Evolutionary conservation across 2,888 invertebrate species (phyloP), one percentile per base, ranked within the genome.

Genomic region (Griposia aprilina): DNA sequence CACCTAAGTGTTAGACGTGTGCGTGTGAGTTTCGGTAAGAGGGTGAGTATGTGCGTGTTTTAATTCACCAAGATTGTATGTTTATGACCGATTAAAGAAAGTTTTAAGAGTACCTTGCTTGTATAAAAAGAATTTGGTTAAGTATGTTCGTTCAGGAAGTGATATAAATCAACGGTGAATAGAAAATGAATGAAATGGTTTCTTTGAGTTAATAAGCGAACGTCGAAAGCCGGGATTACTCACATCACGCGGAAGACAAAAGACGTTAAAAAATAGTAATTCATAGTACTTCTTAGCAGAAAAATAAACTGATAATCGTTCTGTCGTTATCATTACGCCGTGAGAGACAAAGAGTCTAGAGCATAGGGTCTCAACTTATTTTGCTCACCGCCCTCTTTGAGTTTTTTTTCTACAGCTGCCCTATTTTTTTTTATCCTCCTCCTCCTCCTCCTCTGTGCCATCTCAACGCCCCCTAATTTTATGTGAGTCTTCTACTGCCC

Each of bases 41-140:
- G 36, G n/a, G 63, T 52, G 36, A 60, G 26, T 70, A 62, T 4
- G 48, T 74, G 70, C 71, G 65, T 55, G 62, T 79, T 76, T 73
- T 74, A 84, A 89, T 80, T 80, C 80, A 59, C 63, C 10, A 41
- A 67, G 62, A 76, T 81, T 81, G 68, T 67, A 78, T 74, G 67
- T 78, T 83, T 80, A 68, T 15, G 41, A 66, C 36, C 45, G 74
- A 76, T 77, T 69, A 80, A 65, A 78, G 41, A 68, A 79, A 77
- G 78, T 81, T 75, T 86, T 74, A 30, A 36, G 65, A 76, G 50
- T 68, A 50, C 69, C 52, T 67, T 57, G 60, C 60, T 70, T 66
- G 50, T 69, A 68, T 76, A 78, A 74, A 79, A 81, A 73, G 4
- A 76, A 78, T 79, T 75, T 20, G 0, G 10, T 69, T 66, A 50